Base-by-base conservation (phyloP, 2,113 vertebrate genomes). In the Aythya baeri region DNA sequence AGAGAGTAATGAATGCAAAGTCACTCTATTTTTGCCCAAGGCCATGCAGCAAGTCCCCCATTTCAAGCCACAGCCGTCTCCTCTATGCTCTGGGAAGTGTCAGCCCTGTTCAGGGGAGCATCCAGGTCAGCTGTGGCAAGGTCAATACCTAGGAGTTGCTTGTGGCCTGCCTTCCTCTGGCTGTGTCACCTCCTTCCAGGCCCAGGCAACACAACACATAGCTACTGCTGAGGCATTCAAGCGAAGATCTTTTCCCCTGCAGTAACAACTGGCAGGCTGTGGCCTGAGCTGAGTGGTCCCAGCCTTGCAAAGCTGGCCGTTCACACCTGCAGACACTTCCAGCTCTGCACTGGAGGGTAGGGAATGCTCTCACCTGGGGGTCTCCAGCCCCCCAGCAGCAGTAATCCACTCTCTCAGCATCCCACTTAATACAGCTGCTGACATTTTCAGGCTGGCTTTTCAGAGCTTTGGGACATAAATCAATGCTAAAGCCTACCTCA, bases 281-380 rank as follows among this genome's bases (percentile, higher is more conserved):
- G 83, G 36, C 36, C 72, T 27, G 52, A 17, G 15, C 34, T 26
- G 26, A 73, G n/a, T 36, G 36, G n/a, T 54, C 75, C 36, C 44
- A 10, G 1, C 13, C 3, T 9, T 59, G 46, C 59, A 79, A 55
- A 43, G 31, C 29, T 71, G 59, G 25, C 5, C 0, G 0, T 38
- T 78, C 25, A 27, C 9, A 41, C 26, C 38, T 44, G 32, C 3
- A 57, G 36, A 3, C 8, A 7, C 22, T 49, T 78, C 11, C 17
- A 72, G 43, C 68, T 77, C 82, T 93, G 55, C 11, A 2, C 54
- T 74, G 65, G 16, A 50, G 44, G 9, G 25, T 34, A 22, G 54
- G 54, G 58, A 43, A 29, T 3, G 27, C 44, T 70, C 9, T 79
- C 31, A 29, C 36, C 55, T 27, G 7, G 57, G 61, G 54, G 49